phyloP scores from a whole-genome alignment of 2,888 invertebrate species.

The Gastrophysa polygoni region DNA sequence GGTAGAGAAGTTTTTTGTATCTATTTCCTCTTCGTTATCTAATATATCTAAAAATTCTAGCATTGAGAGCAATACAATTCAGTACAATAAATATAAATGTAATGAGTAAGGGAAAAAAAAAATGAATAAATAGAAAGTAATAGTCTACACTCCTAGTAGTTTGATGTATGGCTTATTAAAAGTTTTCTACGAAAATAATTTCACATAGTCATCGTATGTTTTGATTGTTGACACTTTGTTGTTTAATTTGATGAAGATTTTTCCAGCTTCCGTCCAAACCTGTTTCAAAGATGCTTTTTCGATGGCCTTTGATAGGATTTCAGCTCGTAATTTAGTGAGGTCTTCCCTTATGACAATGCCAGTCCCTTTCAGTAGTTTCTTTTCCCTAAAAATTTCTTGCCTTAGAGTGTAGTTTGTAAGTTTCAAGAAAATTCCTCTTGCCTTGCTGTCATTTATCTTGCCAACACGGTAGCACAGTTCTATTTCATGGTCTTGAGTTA shows the following conservation, averaged over 20 bases:
- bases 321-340: not conserved
- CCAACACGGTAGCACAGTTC: slow-evolving; percentile 63
- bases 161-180: not conserved
- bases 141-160: too few relatives aligned
- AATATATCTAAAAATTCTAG: not conserved
- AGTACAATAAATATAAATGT: too few relatives aligned
- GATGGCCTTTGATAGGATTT: not conserved
- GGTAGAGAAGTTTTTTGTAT: not conserved
- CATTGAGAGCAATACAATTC: not conserved
- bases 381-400: not conserved
- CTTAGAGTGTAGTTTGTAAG: not conserved
- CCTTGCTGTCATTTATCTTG: slow-evolving; percentile 64
- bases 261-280: not conserved
- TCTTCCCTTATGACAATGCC: slow-evolving; percentile 2
- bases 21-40: not conserved
- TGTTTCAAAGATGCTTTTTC: not conserved
- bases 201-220: not conserved
- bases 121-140: too few relatives aligned
- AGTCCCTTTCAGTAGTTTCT: not conserved
- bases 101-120: too few relatives aligned
- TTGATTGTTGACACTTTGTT: not conserved
- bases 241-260: not conserved
- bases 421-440: slow-evolving; percentile 6
- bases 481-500: not conserved
- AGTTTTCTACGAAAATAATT: not conserved